A percentile compares a stretch with the other conserved stretches of the same genome.
These are phyloP conservation scores for Galeruca laticollis DNA, from an alignment of 2,888 invertebrate genomes.

Conservation along the genomic window DNA sequence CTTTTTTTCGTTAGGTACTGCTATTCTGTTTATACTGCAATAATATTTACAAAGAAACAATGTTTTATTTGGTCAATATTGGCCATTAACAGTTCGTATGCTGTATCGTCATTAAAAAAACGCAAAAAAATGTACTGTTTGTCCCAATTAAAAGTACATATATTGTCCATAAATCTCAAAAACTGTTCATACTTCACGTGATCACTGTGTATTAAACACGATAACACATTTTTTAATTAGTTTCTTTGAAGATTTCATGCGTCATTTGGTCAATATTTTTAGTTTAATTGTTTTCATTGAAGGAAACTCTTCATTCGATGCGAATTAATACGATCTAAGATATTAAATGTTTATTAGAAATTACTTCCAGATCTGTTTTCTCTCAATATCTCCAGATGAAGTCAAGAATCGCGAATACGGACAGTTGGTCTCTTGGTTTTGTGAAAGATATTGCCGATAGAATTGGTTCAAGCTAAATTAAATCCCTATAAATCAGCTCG, in stretches of 20 bases:
- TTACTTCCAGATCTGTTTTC: conserved; percentile 2
- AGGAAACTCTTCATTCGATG: background rate
- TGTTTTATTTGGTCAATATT: too few species aligned
- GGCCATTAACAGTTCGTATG: too few species aligned
- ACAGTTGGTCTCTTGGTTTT: conserved; percentile 16
- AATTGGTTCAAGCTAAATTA: conserved; percentile 28
- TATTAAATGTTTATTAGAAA: background rate
- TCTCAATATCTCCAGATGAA: conserved; percentile 10
- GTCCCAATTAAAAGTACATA: too few species aligned
- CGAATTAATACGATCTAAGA: conserved; percentile 1
- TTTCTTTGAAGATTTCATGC: too few species aligned
- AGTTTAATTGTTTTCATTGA: background rate
- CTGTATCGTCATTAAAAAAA: too few species aligned
- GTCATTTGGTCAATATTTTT: background rate
- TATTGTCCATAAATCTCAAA: too few species aligned
- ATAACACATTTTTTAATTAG: background rate
- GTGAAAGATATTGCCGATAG: conserved; percentile 24
- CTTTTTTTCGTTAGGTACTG: too few species aligned
- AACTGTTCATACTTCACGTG: too few species aligned
- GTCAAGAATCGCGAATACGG: conserved; percentile 4
- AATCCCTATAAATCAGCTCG: conserved; percentile 12
- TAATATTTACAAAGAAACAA: too few species aligned
- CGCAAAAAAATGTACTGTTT: too few species aligned
- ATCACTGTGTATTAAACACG: background rate
- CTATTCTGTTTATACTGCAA: too few species aligned